phyloP scores from a whole-genome alignment of 2,113 vertebrate species.

The Rhea pennata region DNA sequence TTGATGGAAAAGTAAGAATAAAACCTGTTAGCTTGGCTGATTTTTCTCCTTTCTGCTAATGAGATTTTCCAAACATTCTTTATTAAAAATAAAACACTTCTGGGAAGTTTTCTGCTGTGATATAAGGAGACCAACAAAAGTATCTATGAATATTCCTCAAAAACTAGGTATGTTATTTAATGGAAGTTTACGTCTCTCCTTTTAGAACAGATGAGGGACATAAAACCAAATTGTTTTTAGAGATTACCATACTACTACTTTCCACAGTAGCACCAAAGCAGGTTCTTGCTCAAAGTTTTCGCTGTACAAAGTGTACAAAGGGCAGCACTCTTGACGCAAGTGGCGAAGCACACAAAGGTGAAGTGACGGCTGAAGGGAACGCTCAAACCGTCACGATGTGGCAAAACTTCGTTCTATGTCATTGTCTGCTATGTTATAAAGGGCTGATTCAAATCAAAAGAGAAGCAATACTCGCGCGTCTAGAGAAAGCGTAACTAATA shows the following conservation, averaged over 20 bases:
- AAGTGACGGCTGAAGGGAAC: background rate
- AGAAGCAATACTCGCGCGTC: slow-evolving; percentile 44
- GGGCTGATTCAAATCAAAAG: slow-evolving; percentile 51
- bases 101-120: background rate
- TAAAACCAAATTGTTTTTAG: background rate
- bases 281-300: background rate
- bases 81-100: background rate
- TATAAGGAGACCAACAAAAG: background rate
- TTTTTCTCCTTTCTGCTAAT: background rate
- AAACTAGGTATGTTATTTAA: background rate
- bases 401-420: slow-evolving; percentile 47
- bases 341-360: slow-evolving; percentile 21
- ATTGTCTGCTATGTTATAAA: slow-evolving; percentile 67
- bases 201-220: background rate
- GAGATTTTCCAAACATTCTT: background rate
- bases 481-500: slow-evolving; percentile 78
- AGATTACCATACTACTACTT: background rate
- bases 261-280: background rate
- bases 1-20: background rate
- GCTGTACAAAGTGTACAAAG: background rate
- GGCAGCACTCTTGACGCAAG: background rate
- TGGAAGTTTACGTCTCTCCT: background rate
- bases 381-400: slow-evolving; percentile 28
- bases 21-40: background rate
- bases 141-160: background rate